Base-by-base conservation (phyloP, 2,888 invertebrate species). In the Ectemnius continuus region DNA sequence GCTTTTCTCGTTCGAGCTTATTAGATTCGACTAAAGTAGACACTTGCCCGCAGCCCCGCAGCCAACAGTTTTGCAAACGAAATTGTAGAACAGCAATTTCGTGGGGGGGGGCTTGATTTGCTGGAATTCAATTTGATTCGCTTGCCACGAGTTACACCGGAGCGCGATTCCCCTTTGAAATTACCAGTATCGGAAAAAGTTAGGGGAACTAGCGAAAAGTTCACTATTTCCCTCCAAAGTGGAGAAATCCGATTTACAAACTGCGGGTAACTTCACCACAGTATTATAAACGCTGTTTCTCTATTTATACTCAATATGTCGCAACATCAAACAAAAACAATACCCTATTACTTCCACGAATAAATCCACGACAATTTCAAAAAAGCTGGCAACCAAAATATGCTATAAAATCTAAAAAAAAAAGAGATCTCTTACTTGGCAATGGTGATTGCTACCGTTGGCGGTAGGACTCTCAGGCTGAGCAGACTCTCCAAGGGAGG, bases 401-500 rank as follows among this genome's bases (percentile, higher is more conserved):
- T 23, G 3, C n/a, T 16, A 28, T 3, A 60, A 60, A 28, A 4
- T 26, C 6, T 0, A 26, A 28, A 60, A 28, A 1, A 60, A 28
- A 60, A 3, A 14, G 26, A 8, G n/a, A 20, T 23, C 52, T 63
- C 72, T 75, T 75, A 75, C 73, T 67, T 64, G 36, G 5, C 36
- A 11, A 36, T 36, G 36, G 6, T 36, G 36, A 36, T 36, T 36
- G 36, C 36, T 36, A 36, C 11, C 36, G 3, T 36, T 36, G 16
- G 16, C 16, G 16, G 52, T n/a, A 52, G 0, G 13, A 11, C 52
- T 52, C 52, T 14, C 52, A 5, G 52, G n/a, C 4, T 3, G 4
- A n/a, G 14, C 52, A 52, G 52, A 0, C 52, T 36, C 36, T 36
- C 36, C 36, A 11, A 52, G 52, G 14, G 52, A 14, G 16, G 52